Conservation (phyloP, 2,888 invertebrate genomes). For the Eugnorisma glareosa region DNA sequence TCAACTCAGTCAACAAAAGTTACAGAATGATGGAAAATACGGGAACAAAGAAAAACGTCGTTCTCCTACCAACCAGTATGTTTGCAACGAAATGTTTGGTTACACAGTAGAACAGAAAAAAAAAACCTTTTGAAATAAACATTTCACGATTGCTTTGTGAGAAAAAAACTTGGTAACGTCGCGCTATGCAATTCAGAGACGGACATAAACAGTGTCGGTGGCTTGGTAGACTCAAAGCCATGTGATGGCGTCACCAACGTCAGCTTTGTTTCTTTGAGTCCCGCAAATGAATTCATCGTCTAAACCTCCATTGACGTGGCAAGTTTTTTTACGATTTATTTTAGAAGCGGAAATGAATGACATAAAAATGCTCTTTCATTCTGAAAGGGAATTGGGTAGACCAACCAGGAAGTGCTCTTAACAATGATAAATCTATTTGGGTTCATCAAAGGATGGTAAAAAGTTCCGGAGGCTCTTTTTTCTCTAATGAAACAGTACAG, state of each 20-base stretch:
- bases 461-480: constrained; percentile 28
- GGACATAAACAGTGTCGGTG: constrained; percentile 59
- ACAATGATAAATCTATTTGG: constrained; percentile 60
- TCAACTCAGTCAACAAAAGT: constrained; percentile 30
- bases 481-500: constrained; percentile 29
- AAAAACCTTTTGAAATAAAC: constrained; percentile 61
- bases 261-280: constrained; percentile 71
- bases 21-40: constrained; percentile 22
- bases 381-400: constrained; percentile 53
- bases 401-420: constrained; percentile 43
- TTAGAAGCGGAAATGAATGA: constrained; percentile 60
- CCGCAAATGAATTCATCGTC: constrained; percentile 70
- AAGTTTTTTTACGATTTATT: constrained; percentile 63
- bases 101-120: constrained; percentile 41
- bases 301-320: constrained; percentile 64
- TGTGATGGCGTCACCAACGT: constrained; percentile 49
- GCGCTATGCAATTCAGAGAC: constrained; percentile 61
- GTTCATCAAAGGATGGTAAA: constrained; percentile 46
- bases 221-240: constrained; percentile 63
- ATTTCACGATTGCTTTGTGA: constrained; percentile 60
- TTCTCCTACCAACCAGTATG: constrained; percentile 40
- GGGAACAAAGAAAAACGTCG: constrained; percentile 46
- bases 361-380: constrained; percentile 64
- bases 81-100: constrained; percentile 55
- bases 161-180: constrained; percentile 55